Evolutionary conservation across 1,140 invertebrate species (phyloP), one percentile per base, ranked within the genome.

Genomic region (Saccostrea glomerata): DNA sequence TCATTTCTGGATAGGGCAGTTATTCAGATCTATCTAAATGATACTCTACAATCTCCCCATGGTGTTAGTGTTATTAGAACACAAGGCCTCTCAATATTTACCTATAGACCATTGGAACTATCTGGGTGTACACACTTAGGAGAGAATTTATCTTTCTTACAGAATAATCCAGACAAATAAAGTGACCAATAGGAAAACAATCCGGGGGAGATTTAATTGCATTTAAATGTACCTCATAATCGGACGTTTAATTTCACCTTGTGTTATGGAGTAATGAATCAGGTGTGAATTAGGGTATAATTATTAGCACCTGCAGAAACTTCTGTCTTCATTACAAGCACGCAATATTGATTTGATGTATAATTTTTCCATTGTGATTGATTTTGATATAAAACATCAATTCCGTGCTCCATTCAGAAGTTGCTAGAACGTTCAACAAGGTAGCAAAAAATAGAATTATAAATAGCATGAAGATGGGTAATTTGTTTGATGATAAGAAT

Each of bases 331-430:
- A 25, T 23, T 15, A 25, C 70, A 36, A 77, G 70, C 15, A 25
- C 1, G 7, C 13, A 15, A 15, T 77, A 77, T 77, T 77, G 70
- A 77, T 77, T 77, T 77, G 2, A 17, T 77, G 15, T 77, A 36
- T 25, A 77, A 30, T 77, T 77, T 30, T 36, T 11, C 25, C 25
- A 77, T 6, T 77, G 70, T 77, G 25, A 77, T 77, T 77, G 70
- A 77, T 77, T 77, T 77, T 36, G 70, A 30, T 77, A 77, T 77
- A 36, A 77, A 77, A 77, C 11, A 77, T 77, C 70, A 77, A 40
- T 77, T 77, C 15, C 70, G 25, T 36, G 70, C 25, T 13, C 25
- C 23, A 17, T 30, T 15, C 25, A 36, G 70, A 77, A 77, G 30
- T 11, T 77, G 25, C 70, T 17, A 77, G 70, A 15, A 12, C 36